phyloP scores from a whole-genome alignment of 1,140 invertebrate species.

The Anadara kagoshimensis region DNA sequence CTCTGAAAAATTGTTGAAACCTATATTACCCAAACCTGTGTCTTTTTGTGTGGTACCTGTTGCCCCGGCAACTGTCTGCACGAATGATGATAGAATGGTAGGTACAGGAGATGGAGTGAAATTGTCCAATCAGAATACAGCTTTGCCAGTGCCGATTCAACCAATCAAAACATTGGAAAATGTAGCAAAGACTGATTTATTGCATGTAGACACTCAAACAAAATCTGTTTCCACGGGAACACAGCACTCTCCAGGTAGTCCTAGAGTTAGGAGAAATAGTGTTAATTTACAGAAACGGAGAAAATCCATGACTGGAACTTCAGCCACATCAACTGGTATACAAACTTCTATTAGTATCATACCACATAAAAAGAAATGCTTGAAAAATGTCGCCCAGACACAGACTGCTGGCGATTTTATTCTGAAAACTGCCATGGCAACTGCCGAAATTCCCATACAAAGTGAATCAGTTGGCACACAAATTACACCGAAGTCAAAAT shows the following conservation, averaged over 20 bases:
- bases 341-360: constrained; percentile 18
- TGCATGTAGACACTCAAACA: too few relatives aligned
- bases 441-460: constrained; percentile 36
- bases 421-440: constrained; percentile 35
- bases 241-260: too few relatives aligned
- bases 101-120: not conserved
- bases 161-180: too few relatives aligned
- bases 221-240: too few relatives aligned
- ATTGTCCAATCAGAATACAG: too few relatives aligned
- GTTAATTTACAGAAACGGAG: too few relatives aligned
- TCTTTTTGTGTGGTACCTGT: not conserved
- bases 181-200: too few relatives aligned
- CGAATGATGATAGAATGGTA: not conserved
- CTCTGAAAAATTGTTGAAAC: not conserved
- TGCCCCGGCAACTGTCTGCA: not conserved
- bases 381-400: constrained; percentile 23
- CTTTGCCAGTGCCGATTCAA: too few relatives aligned
- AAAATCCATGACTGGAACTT: too few relatives aligned
- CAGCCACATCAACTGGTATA: too few relatives aligned
- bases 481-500: constrained; percentile 16
- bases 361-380: constrained; percentile 7
- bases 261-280: too few relatives aligned
- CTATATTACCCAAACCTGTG: not conserved
- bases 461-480: constrained; percentile 36
- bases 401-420: constrained; percentile 33